Conservation (phyloP, 2,888 invertebrate genomes). For the Ctenicera cuprea region DNA sequence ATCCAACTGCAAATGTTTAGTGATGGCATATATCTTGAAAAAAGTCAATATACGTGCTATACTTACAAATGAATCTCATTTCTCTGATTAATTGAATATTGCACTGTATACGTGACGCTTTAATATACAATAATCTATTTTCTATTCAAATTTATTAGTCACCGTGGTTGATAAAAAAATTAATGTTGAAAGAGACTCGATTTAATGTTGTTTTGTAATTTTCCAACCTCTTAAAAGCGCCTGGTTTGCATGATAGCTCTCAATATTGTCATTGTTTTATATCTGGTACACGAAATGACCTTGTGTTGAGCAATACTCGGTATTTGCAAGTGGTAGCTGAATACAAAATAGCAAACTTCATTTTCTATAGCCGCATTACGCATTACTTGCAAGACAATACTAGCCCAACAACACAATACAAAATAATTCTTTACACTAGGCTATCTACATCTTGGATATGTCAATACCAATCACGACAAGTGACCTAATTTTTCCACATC, state of each 20-base stretch:
- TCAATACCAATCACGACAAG: slow-evolving; percentile 46
- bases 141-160: neutral
- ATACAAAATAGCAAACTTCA: slow-evolving; percentile 18
- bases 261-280: slow-evolving; percentile 8
- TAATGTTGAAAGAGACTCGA: neutral
- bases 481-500: slow-evolving; percentile 43
- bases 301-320: slow-evolving; percentile 6
- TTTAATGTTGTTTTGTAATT: neutral
- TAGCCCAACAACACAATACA: slow-evolving; percentile 13
- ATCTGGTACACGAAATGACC: slow-evolving; percentile 9
- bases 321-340: slow-evolving; percentile 21
- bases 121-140: too few relatives aligned
- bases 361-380: slow-evolving; percentile 16
- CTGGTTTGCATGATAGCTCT: neutral
- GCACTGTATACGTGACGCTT: too few relatives aligned
- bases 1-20: too few relatives aligned
- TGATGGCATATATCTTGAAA: too few relatives aligned
- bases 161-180: neutral
- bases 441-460: slow-evolving; percentile 40
- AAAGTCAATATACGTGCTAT: too few relatives aligned
- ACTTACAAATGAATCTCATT: too few relatives aligned
- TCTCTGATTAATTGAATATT: too few relatives aligned
- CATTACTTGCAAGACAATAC: slow-evolving; percentile 11
- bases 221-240: neutral
- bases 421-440: slow-evolving; percentile 25